phyloP scores from a whole-genome alignment of 2,888 invertebrate genomes.

The Spialia ferax region DNA sequence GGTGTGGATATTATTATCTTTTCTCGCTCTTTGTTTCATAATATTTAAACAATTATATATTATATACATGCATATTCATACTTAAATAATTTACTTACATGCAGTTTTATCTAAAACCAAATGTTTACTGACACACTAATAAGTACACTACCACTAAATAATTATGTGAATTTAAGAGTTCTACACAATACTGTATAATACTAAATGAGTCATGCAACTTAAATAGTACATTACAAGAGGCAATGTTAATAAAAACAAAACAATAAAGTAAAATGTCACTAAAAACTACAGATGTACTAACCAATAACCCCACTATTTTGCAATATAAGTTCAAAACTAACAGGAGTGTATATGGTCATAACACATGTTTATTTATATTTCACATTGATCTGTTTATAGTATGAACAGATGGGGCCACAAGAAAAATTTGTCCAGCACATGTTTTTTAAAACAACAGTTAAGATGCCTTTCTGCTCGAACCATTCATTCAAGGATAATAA shows the following conservation, averaged over 20 bases:
- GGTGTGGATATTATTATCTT: too few relatives aligned
- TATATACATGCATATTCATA: too few relatives aligned
- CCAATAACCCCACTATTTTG: background rate
- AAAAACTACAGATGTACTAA: background rate
- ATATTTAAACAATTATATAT: too few relatives aligned
- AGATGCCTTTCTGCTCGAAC: conserved; percentile 53
- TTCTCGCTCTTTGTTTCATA: too few relatives aligned
- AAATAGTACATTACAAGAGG: background rate
- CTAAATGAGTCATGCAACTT: conserved; percentile 15
- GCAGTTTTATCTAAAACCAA: too few relatives aligned
- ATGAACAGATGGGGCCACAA: conserved; percentile 63
- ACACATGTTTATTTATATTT: conserved; percentile 38
- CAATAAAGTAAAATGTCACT: conserved; percentile 17
- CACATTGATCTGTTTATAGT: conserved; percentile 54
- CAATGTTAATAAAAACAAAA: background rate
- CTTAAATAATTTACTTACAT: too few relatives aligned
- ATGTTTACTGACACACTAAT: background rate
- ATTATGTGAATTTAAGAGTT: background rate
- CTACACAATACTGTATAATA: background rate
- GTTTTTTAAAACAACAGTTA: conserved; percentile 67
- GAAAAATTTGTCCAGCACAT: conserved; percentile 66
- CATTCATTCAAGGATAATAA: conserved; percentile 47
- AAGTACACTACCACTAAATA: background rate
- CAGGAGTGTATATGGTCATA: conserved; percentile 13
- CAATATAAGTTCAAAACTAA: conserved; percentile 30